Evolutionary conservation across 2,797 vertebrate genomes (phyloP).

Genomic region (Enteromius trimaculatus): DNA sequence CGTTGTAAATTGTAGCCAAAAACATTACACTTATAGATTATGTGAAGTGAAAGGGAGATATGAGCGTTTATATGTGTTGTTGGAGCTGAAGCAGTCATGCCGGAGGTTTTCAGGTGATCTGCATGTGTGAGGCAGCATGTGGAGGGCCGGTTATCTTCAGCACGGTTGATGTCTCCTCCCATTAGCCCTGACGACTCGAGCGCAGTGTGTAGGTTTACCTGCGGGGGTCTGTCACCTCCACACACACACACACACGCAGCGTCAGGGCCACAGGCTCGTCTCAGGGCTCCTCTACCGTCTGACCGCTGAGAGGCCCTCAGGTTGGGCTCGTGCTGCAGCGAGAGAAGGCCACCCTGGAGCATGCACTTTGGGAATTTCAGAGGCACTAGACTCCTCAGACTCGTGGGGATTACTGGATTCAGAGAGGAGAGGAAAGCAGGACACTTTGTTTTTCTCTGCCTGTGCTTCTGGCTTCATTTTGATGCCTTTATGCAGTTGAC

Average conservation of each 20-base stretch:
- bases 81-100: conserved; percentile 34
- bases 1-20: neutral
- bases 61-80: neutral
- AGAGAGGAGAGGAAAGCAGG: neutral
- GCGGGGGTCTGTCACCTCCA: conserved; percentile 61
- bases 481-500: neutral
- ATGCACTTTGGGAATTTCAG: neutral
- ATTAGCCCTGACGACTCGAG: conserved; percentile 73
- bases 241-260: conserved; percentile 34
- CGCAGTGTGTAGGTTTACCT: conserved; percentile 64
- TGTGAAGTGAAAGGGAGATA: conserved; percentile 16
- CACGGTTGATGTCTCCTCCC: conserved; percentile 79
- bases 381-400: neutral
- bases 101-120: conserved; percentile 83
- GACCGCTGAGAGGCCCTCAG: neutral
- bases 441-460: neutral
- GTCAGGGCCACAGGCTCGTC: conserved; percentile 10
- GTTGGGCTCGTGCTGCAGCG: neutral
- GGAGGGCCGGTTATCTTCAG: conserved; percentile 75
- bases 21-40: neutral
- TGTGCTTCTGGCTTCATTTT: neutral
- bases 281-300: conserved; percentile 15
- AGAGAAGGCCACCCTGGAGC: neutral
- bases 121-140: conserved; percentile 74
- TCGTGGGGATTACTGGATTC: neutral